Conservation (phyloP, 2,797 vertebrate genomes). For the Myotis vivesi region DNA sequence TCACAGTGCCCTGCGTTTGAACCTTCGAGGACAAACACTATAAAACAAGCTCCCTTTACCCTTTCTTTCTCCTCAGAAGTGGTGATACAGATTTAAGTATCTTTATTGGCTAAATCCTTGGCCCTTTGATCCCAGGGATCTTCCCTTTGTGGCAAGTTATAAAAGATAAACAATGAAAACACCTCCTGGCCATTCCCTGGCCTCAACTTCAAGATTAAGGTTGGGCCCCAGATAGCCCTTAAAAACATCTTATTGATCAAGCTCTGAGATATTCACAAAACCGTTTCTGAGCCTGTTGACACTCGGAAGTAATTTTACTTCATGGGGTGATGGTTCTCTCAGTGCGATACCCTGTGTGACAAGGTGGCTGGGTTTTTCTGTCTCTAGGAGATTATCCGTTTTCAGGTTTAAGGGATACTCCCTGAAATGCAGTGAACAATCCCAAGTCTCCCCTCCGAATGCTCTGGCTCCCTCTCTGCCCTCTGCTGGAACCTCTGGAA, state of each 20-base stretch:
- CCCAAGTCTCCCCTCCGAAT: neutral
- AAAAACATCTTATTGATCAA: neutral
- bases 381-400: neutral
- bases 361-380: neutral
- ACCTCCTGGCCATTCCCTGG: fast-evolving
- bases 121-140: neutral
- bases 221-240: neutral
- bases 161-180: neutral
- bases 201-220: neutral
- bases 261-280: neutral
- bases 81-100: neutral
- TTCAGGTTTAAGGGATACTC: neutral
- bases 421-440: neutral
- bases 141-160: neutral
- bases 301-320: neutral
- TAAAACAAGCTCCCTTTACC: neutral
- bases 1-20: neutral
- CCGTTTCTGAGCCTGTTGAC: neutral
- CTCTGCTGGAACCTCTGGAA: neutral
- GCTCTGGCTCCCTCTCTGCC: neutral
- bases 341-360: neutral
- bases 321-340: neutral
- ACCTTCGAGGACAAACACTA: neutral
- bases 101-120: neutral
- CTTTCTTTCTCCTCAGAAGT: neutral